These are phyloP conservation scores for Cylloceria caligata DNA, from an alignment of 2,888 invertebrate genomes.

Conservation along the genomic window DNA sequence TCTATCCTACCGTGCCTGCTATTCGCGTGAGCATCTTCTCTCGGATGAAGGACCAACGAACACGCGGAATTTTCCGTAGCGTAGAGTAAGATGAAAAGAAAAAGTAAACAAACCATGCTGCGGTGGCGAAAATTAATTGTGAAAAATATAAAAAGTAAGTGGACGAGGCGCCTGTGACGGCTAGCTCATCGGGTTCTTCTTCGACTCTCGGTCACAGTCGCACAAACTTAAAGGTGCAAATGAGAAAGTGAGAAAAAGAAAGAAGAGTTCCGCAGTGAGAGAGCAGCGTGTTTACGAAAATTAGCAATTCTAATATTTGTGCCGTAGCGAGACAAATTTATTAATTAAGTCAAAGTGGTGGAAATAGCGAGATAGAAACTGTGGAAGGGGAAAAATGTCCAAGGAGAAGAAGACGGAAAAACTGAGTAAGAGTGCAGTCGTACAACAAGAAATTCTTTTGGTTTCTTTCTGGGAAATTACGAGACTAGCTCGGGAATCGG, in stretches of 20 bases:
- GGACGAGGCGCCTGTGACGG: slow-evolving; percentile 49
- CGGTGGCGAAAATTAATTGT: slow-evolving; percentile 75
- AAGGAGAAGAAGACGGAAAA: slow-evolving; percentile 19
- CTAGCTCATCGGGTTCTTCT: slow-evolving; percentile 38
- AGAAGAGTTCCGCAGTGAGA: slow-evolving; percentile 20
- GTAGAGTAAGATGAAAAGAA: slow-evolving; percentile 41
- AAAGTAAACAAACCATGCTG: slow-evolving; percentile 53
- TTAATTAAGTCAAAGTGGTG: slow-evolving; percentile 76
- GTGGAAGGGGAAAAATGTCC: slow-evolving; percentile 53
- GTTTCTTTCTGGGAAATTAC: slow-evolving; percentile 63
- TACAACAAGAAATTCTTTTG: slow-evolving; percentile 63
- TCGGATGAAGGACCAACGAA: slow-evolving; percentile 1
- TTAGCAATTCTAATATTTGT: slow-evolving; percentile 79
- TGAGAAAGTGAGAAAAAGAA: slow-evolving; percentile 37
- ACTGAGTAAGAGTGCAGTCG: neutral
- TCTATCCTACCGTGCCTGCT: slow-evolving; percentile 31
- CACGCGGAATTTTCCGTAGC: slow-evolving; percentile 31
- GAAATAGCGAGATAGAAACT: slow-evolving; percentile 52
- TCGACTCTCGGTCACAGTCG: slow-evolving; percentile 22
- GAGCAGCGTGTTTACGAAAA: slow-evolving; percentile 74
- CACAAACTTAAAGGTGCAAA: slow-evolving; percentile 8
- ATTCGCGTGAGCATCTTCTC: neutral
- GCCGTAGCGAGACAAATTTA: slow-evolving; percentile 75
- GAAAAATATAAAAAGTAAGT: slow-evolving; percentile 50
- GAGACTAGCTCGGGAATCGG: slow-evolving; percentile 52